A percentile compares a stretch with the other conserved stretches of the same genome.
These are phyloP conservation scores for Pogonocichla stellata DNA, from an alignment of 2,113 vertebrate species.

Conservation along the genomic window DNA sequence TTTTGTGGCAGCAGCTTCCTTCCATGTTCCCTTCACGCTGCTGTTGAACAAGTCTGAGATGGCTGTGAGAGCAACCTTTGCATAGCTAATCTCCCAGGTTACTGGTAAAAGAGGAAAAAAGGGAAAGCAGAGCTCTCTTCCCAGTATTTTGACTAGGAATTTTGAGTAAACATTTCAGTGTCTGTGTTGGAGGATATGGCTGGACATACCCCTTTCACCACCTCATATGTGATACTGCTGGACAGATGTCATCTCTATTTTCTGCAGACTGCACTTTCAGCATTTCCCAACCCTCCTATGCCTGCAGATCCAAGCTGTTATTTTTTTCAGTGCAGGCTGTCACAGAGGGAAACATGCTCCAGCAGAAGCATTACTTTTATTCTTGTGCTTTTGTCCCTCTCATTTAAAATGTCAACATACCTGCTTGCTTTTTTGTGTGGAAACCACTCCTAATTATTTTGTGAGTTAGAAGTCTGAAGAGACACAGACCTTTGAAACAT, in stretches of 20 bases:
- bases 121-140: not conserved
- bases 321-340: not conserved
- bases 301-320: not conserved
- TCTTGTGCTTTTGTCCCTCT: not conserved
- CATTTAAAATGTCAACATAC: not conserved
- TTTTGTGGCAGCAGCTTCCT: not conserved
- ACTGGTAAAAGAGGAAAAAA: not conserved
- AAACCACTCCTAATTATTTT: not conserved
- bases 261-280: not conserved
- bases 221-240: not conserved
- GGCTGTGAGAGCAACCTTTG: not conserved
- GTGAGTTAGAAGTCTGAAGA: constrained; percentile 22
- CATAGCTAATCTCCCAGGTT: not conserved
- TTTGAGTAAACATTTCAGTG: not conserved
- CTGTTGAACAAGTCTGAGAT: not conserved
- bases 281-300: not conserved
- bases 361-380: not conserved
- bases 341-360: not conserved
- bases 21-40: not conserved
- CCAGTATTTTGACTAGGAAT: not conserved
- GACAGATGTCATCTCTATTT: not conserved
- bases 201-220: not conserved
- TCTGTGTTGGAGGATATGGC: not conserved
- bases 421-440: not conserved
- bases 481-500: not conserved